Evolutionary conservation across 2,888 invertebrate species (phyloP).

Genomic region (Dynastes tityus): DNA sequence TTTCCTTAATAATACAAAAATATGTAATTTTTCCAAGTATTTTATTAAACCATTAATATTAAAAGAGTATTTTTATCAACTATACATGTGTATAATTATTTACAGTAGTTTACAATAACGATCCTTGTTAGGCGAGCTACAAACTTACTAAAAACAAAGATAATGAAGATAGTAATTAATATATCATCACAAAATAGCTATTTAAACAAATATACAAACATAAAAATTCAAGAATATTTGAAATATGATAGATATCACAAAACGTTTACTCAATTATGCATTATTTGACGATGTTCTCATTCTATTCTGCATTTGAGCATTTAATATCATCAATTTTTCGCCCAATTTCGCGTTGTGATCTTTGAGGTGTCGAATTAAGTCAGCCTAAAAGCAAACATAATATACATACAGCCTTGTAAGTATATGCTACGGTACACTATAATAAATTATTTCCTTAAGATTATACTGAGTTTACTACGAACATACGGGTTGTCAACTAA

Average conservation of each 20-base stretch:
- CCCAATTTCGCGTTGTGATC: slow-evolving; percentile 80
- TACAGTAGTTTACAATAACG: slow-evolving; percentile 22
- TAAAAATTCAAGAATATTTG: neutral
- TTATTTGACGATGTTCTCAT: slow-evolving; percentile 48
- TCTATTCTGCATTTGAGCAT: slow-evolving; percentile 70
- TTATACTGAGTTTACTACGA: too few relatives aligned
- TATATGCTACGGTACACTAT: neutral
- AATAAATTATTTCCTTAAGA: neutral
- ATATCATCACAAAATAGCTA: neutral
- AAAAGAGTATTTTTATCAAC: slow-evolving; percentile 7
- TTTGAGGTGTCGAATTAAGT: slow-evolving; percentile 78
- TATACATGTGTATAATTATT: neutral
- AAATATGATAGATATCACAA: slow-evolving; percentile 42
- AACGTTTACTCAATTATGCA: slow-evolving; percentile 32
- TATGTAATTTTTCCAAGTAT: neutral
- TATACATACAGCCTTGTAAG: neutral
- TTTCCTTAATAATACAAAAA: too few relatives aligned
- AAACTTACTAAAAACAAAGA: neutral
- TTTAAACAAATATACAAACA: neutral
- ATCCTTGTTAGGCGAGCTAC: neutral
- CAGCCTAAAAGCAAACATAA: slow-evolving; percentile 70
- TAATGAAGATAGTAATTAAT: neutral
- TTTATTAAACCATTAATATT: slow-evolving; percentile 29
- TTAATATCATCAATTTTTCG: slow-evolving; percentile 77
- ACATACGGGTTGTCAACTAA: too few relatives aligned